Conservation (phyloP, 2,113 vertebrate species). For the Penelope pileata region DNA sequence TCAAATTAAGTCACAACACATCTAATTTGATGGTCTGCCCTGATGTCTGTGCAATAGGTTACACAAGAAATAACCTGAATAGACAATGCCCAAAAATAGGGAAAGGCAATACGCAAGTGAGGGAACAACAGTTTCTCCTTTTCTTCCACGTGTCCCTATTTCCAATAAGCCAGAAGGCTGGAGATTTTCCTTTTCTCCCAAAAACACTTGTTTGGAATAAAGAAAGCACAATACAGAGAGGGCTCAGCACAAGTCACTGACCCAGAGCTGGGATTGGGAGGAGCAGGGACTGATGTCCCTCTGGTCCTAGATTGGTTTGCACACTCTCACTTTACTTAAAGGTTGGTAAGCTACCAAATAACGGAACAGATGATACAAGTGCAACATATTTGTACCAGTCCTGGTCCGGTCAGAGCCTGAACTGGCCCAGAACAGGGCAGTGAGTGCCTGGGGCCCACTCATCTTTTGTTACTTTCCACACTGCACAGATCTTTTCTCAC, state of each 20-base stretch:
- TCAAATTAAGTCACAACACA: neutral
- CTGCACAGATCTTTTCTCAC: neutral
- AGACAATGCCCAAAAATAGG: neutral
- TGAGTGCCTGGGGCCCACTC: neutral
- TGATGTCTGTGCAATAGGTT: neutral
- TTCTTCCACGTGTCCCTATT: neutral
- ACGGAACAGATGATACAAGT: neutral
- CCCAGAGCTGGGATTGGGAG: neutral
- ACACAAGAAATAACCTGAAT: neutral
- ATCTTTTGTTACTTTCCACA: neutral
- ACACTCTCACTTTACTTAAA: neutral
- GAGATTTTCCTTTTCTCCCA: neutral
- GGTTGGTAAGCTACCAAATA: neutral
- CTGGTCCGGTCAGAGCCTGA: neutral
- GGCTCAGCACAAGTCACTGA: neutral
- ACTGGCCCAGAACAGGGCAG: neutral
- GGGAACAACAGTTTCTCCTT: neutral
- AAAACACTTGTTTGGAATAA: neutral
- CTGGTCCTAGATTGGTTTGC: neutral
- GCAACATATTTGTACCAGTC: neutral
- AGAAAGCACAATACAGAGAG: neutral
- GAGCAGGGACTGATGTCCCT: neutral
- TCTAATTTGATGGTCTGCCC: neutral
- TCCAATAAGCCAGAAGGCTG: neutral
- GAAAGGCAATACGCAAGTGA: rapidly evolving